Conservation (phyloP, 2,113 vertebrate species). For the Passer montanus region DNA sequence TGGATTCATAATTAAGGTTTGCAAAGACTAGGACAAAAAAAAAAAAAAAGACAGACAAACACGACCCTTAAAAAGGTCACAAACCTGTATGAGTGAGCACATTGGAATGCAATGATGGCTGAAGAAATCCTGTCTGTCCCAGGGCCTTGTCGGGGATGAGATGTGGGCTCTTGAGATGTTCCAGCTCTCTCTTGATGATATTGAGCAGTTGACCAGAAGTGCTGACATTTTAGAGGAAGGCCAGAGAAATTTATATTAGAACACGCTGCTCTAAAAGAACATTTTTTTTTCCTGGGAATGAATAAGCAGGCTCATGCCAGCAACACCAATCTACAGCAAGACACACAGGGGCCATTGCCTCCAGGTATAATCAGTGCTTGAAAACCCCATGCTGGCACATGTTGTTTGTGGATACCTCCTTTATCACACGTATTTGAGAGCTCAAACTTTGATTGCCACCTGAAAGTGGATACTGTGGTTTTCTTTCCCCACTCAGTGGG, state of each 20-base stretch:
- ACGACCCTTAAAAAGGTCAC: not conserved
- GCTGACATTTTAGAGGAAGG: not conserved
- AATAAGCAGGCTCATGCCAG: not conserved
- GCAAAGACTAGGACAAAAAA: not conserved
- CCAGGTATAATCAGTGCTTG: not conserved
- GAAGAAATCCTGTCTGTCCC: not conserved
- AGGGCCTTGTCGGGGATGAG: not conserved
- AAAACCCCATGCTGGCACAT: not conserved
- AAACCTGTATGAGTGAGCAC: not conserved
- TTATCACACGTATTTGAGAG: not conserved
- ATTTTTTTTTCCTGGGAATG: not conserved
- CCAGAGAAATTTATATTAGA: not conserved
- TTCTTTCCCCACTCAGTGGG: not conserved
- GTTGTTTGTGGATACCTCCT: not conserved
- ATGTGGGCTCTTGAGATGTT: not conserved
- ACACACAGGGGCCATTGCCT: not conserved
- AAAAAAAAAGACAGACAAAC: not conserved
- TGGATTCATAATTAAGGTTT: conserved; percentile 44
- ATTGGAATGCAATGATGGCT: not conserved
- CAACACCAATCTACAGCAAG: not conserved
- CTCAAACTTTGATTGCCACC: not conserved
- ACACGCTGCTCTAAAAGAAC: not conserved
- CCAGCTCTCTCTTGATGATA: not conserved
- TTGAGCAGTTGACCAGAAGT: not conserved
- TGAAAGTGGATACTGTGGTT: not conserved